Evolutionary conservation across 2,797 vertebrate species (phyloP).

Genomic region (Periparus ater): DNA sequence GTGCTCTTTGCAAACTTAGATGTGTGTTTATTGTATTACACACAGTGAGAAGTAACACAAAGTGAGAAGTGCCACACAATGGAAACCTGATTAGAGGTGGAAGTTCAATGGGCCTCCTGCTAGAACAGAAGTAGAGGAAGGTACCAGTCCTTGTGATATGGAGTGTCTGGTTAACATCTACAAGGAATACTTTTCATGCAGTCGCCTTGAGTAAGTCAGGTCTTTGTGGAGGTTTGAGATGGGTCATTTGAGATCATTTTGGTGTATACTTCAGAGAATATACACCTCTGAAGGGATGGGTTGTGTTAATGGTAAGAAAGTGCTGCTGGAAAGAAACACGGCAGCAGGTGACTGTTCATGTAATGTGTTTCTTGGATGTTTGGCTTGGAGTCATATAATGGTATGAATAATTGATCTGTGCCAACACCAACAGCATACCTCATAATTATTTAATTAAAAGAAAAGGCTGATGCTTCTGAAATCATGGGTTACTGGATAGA

Average conservation of each 20-base stretch:
- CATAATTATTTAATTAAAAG: slow-evolving; percentile 29
- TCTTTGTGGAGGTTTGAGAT: not conserved
- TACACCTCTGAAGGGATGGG: not conserved
- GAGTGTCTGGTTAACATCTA: not conserved
- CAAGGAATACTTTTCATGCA: not conserved
- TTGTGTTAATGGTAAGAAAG: not conserved
- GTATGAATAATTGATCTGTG: slow-evolving; percentile 51
- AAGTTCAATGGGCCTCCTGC: not conserved
- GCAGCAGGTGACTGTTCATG: slow-evolving; percentile 12
- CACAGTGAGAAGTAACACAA: not conserved
- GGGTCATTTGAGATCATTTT: not conserved
- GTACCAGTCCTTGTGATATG: not conserved
- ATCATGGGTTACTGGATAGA: not conserved
- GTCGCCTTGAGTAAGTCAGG: not conserved
- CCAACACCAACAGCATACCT: slow-evolving; percentile 55
- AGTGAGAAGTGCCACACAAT: not conserved
- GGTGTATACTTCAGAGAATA: not conserved
- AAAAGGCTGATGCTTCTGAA: not conserved
- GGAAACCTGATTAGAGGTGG: not conserved
- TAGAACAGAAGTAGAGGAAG: not conserved
- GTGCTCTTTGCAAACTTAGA: not conserved
- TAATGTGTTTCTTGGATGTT: slow-evolving; percentile 35
- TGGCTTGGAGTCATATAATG: slow-evolving; percentile 26
- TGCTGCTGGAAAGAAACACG: not conserved
- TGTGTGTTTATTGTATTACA: not conserved